Conservation (phyloP, 2,888 invertebrate species). For the Blera fallax region DNA sequence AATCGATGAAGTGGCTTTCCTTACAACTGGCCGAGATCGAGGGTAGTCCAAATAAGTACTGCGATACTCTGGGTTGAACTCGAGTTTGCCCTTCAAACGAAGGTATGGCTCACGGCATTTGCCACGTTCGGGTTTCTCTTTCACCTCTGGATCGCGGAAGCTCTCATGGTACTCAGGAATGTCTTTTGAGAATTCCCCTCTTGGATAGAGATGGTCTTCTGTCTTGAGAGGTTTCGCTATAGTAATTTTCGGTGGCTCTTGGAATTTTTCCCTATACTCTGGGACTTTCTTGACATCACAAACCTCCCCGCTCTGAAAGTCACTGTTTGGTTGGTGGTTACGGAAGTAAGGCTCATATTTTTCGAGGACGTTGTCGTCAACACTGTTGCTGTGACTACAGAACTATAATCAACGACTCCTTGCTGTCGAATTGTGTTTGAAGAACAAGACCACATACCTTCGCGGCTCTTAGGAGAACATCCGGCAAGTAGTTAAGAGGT, state of each 20-base stretch:
- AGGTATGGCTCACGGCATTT: conserved; percentile 80
- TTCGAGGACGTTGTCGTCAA: no score
- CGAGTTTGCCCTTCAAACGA: conserved; percentile 80
- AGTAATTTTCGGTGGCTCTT: conserved; percentile 76
- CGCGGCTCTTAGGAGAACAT: no score
- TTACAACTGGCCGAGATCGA: conserved; percentile 79
- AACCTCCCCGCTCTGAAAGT: conserved; percentile 78
- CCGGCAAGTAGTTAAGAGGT: no score
- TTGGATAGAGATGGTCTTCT: conserved; percentile 78
- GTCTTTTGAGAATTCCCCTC: conserved; percentile 79
- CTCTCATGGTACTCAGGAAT: conserved; percentile 81
- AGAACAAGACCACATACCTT: no score
- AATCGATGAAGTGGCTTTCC: conserved; percentile 79
- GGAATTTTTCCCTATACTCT: conserved; percentile 80
- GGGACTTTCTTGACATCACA: conserved; percentile 74
- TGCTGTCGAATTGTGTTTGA: no score
- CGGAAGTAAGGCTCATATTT: no score
- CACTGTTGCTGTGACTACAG: no score
- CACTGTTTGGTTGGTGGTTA: no score
- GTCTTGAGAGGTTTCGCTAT: conserved; percentile 77
- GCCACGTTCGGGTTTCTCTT: conserved; percentile 80
- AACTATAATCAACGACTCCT: no score
- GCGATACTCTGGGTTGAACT: conserved; percentile 81
- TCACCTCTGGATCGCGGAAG: conserved; percentile 80
- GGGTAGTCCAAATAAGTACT: conserved; percentile 80